A percentile compares a stretch with the other conserved stretches of the same genome.
Evolutionary conservation across 2,888 invertebrate genomes (phyloP).

Genomic region (Drosophila prostipennis): DNA sequence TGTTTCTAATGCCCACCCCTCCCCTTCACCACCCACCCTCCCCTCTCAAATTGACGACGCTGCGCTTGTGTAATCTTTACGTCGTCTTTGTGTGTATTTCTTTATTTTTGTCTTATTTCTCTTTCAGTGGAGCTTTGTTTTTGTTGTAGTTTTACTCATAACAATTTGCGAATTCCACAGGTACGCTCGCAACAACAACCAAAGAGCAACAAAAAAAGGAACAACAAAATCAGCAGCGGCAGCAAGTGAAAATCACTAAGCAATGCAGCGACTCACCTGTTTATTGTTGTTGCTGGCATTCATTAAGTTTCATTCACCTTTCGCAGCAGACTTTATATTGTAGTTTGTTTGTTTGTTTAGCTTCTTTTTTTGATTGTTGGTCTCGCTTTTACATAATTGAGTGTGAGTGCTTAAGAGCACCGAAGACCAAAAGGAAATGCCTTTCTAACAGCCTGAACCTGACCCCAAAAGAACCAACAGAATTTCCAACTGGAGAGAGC

Average conservation of each 20-base stretch:
- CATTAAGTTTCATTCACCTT: conserved; percentile 81
- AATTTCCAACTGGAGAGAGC: conserved; percentile 55
- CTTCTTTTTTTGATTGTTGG: conserved; percentile 6
- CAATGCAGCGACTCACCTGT: conserved; percentile 62
- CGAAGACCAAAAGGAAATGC: conserved; percentile 18
- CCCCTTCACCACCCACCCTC: not conserved
- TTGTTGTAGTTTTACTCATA: conserved; percentile 55
- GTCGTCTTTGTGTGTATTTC: conserved; percentile 45
- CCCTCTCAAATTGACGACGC: conserved; percentile 54
- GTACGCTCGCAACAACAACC: conserved; percentile 56
- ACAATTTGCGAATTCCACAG: conserved; percentile 76
- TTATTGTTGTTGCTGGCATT: conserved; percentile 65
- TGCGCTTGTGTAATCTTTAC: conserved; percentile 74
- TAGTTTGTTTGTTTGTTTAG: conserved; percentile 42
- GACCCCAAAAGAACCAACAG: conserved; percentile 31
- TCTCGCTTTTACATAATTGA: conserved; percentile 61
- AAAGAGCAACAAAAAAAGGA: not conserved
- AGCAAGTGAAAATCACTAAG: conserved; percentile 69
- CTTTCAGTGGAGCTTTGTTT: conserved; percentile 35
- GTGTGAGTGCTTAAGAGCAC: conserved; percentile 21
- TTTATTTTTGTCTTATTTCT: conserved; percentile 36
- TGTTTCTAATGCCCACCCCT: conserved; percentile 61
- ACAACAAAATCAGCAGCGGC: conserved; percentile 22
- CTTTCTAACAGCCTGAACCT: conserved; percentile 38
- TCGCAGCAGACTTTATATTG: conserved; percentile 51